Base-by-base conservation (phyloP, 2,888 invertebrate genomes). In the Amblyjoppa fuscipennis region DNA sequence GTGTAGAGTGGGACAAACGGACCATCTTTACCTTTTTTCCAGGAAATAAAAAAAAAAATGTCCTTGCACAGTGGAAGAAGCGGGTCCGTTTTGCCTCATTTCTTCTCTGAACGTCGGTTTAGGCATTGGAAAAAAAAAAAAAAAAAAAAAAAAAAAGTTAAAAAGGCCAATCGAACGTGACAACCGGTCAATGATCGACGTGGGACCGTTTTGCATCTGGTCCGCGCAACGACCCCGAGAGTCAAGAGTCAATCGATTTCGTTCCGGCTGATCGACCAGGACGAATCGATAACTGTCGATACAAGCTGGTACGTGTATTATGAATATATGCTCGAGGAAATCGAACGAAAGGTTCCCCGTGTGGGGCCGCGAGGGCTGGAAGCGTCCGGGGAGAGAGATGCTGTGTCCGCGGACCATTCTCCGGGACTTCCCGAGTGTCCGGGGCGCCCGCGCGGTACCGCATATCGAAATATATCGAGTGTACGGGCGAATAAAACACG, bases 211-310 rank as follows among this genome's bases (percentile, higher is more conserved):
- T 70, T 53, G 53, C 56, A 68, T 81, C 68, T 59, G 25, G n/a
- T 61, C 34, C 53, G 38, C 41, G 69, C 64, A 66, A 74, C 41
- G 45, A 59, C 59, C 59, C 59, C 71, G 61, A 49, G 81, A 81
- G 64, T 79, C 78, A 73, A 85, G 83, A 85, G 71, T 85, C 84
- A 81, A 87, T 84, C 77, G 84, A 83, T 85, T 87, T 83, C 77
- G 84, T 85, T 83, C 73, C 83, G 85, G 80, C 84, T 83, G 87
- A 87, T 87, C 80, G 80, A 83, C 78, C 82, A 70, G 79, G 76
- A 75, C 81, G 75, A 85, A 85, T 85, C 77, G 74, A 70, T 45
- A 81, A 78, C 78, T 71, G 64, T 78, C 81, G 81, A 78, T 78
- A 64, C 77, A 84, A 61, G 74, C 68, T 41, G 28, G 45, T 66